Conservation (phyloP, 2,113 vertebrate genomes). For the Morone chrysops region DNA sequence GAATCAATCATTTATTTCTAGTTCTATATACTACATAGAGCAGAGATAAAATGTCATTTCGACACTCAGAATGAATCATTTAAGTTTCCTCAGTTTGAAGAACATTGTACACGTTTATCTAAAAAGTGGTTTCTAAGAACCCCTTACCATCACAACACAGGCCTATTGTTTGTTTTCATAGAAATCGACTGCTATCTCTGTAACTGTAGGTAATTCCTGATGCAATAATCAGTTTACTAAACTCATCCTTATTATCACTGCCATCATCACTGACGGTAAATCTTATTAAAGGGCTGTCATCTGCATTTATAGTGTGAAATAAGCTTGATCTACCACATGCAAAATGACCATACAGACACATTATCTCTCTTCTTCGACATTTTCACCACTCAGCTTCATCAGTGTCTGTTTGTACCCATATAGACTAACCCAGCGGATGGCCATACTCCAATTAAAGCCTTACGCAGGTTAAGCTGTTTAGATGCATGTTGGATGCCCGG, state of each 20-base stretch:
- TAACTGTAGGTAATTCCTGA: background rate
- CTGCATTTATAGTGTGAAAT: background rate
- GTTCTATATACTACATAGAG: background rate
- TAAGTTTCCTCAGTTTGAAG: background rate
- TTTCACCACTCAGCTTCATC: background rate
- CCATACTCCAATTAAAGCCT: conserved; percentile 51
- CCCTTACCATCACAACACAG: background rate
- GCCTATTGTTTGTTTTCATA: background rate
- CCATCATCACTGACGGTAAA: background rate
- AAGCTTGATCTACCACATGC: background rate
- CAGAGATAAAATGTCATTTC: background rate
- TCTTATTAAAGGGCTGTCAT: background rate
- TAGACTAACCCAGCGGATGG: conserved; percentile 46
- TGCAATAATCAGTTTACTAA: conserved; percentile 2
- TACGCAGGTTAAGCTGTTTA: conserved; percentile 73
- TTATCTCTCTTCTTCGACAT: background rate
- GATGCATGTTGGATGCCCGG: conserved; percentile 52
- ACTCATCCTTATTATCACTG: background rate
- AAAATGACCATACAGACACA: background rate
- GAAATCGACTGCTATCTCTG: background rate
- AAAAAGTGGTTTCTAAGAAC: too few species aligned
- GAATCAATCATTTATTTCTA: background rate
- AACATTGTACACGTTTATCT: background rate
- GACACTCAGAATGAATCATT: background rate
- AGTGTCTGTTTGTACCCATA: conserved; percentile 6